Conservation (phyloP, 2,113 vertebrate species). For the Eulemur rufifrons region DNA sequence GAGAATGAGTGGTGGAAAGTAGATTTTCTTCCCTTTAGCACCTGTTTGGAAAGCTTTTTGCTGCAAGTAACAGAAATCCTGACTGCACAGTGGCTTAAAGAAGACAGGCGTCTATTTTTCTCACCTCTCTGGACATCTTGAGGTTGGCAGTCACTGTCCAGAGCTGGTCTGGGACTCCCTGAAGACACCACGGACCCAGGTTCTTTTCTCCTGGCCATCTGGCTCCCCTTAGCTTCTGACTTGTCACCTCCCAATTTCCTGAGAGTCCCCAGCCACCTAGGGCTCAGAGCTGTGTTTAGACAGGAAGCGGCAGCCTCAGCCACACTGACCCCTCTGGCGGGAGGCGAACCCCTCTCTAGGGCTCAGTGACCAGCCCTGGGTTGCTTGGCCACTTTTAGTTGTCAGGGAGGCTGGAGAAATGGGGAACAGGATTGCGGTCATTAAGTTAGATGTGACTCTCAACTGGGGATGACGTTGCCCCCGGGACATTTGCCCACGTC, state of each 20-base stretch:
- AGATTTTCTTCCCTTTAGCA: not conserved
- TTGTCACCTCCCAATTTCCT: not conserved
- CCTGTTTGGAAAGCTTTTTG: not conserved
- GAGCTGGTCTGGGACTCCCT: not conserved
- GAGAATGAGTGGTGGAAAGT: not conserved
- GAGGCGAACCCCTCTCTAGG: not conserved
- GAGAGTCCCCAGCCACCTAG: not conserved
- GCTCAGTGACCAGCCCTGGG: not conserved
- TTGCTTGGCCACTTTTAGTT: not conserved
- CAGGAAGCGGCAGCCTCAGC: not conserved
- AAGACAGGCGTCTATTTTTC: accelerated
- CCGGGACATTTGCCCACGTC: not conserved
- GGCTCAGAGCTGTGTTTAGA: not conserved
- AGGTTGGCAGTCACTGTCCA: not conserved
- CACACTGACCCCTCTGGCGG: not conserved
- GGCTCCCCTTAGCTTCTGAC: not conserved
- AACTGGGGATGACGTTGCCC: not conserved
- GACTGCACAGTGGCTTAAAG: not conserved
- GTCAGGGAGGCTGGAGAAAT: not conserved
- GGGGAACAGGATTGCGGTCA: too few species aligned
- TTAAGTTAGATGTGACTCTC: not conserved
- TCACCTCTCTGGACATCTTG: not conserved
- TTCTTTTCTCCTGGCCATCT: too few species aligned
- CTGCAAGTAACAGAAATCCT: not conserved
- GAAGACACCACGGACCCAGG: not conserved